Percentiles rank a stretch among this genome's conserved stretches.
phyloP scores from a whole-genome alignment of 2,888 invertebrate genomes.

The Sarcophaga carnaria region DNA sequence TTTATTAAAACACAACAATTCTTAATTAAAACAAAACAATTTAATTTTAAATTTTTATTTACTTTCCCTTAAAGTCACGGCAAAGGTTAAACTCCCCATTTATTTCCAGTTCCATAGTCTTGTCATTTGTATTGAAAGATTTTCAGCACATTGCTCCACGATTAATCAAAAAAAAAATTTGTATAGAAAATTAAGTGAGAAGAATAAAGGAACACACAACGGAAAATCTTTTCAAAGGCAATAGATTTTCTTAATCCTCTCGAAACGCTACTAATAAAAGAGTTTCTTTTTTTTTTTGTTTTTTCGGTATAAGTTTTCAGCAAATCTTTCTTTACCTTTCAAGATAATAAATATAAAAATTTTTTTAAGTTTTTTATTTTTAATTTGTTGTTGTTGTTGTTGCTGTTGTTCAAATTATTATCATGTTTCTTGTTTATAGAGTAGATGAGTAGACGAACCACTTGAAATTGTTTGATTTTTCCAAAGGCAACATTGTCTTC shows the following conservation, averaged over 20 bases:
- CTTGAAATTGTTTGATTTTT: constrained; percentile 50
- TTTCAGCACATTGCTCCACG: constrained; percentile 44
- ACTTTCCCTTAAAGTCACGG: neutral
- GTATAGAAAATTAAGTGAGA: neutral
- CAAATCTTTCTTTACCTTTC: constrained; percentile 7
- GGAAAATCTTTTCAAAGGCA: constrained; percentile 36
- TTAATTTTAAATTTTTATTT: too few relatives aligned
- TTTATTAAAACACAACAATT: too few relatives aligned
- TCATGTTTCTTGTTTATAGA: neutral
- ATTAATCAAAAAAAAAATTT: constrained; percentile 41
- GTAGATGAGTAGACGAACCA: constrained; percentile 7
- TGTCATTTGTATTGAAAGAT: constrained; percentile 47
- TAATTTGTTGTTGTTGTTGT: too few relatives aligned
- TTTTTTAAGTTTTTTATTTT: neutral
- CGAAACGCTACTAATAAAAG: neutral
- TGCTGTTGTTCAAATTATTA: too few relatives aligned
- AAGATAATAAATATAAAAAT: neutral
- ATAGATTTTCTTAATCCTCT: constrained; percentile 58
- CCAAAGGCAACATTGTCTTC: constrained; percentile 16
- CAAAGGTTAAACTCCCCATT: neutral
- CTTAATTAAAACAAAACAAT: too few relatives aligned
- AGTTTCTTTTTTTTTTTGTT: neutral
- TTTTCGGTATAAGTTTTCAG: neutral
- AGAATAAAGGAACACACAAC: neutral
- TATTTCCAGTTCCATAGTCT: neutral